These are phyloP conservation scores for Porites lutea DNA, from an alignment of 64 coral and sea anemone genomes.

Conservation along the genomic window DNA sequence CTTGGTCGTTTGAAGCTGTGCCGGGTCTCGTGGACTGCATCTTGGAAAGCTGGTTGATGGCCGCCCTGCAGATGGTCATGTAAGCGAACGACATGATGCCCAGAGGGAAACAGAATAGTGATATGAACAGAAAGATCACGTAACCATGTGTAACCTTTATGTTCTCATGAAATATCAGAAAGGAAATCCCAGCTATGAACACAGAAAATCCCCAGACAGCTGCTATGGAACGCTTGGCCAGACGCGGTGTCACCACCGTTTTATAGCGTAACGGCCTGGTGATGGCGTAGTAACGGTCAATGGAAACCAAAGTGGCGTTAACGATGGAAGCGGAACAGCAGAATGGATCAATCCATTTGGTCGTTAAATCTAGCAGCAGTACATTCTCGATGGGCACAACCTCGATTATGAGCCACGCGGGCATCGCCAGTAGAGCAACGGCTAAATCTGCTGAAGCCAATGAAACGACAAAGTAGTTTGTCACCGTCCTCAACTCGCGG, in stretches of 20 bases:
- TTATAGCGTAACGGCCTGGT: constrained; percentile 74
- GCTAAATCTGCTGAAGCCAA: constrained; percentile 84
- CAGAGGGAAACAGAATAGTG: constrained; percentile 78
- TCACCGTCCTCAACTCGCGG: constrained; percentile 85
- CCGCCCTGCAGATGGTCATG: constrained; percentile 81
- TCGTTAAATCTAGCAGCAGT: constrained; percentile 50
- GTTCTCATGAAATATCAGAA: constrained; percentile 67
- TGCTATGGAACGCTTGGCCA: constrained; percentile 72
- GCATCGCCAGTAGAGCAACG: constrained; percentile 85
- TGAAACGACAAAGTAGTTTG: constrained; percentile 86
- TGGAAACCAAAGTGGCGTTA: constrained; percentile 82
- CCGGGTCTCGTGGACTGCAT: constrained; percentile 60
- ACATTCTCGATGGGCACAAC: constrained; percentile 49
- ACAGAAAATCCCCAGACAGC: constrained; percentile 70
- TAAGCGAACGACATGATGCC: constrained; percentile 85
- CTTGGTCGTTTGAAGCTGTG: constrained; percentile 23
- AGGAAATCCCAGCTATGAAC: constrained; percentile 58
- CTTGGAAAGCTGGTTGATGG: constrained; percentile 81
- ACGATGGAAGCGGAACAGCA: constrained; percentile 85
- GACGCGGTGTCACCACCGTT: constrained; percentile 74
- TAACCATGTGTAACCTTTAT: constrained; percentile 53
- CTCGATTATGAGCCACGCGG: constrained; percentile 62
- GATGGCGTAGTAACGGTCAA: constrained; percentile 91
- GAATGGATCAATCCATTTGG: constrained; percentile 84
- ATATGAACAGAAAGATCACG: constrained; percentile 77